Evolutionary conservation across 2,113 vertebrate genomes (phyloP), one percentile per base, ranked within the genome.

Genomic region (Austrofundulus limnaeus): DNA sequence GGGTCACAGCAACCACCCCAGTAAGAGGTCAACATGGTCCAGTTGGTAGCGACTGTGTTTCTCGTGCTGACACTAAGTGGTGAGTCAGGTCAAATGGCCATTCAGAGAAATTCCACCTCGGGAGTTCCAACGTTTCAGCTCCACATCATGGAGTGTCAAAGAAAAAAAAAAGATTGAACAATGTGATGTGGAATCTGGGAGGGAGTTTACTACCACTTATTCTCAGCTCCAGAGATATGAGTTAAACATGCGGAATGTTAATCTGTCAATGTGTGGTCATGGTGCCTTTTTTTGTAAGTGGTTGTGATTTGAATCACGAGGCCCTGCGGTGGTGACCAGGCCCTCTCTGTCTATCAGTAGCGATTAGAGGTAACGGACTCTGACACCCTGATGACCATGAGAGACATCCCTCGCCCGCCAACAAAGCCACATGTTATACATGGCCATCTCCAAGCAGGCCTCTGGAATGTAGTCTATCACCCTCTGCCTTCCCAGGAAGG

Each of bases 201-300:
- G 74, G 75, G 73, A 66, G 70, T 74, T 76, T 39, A 56, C 66
- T 76, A 53, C 70, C 28, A 38, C 73, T 81, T 64, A 51, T 77
- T 83, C 78, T 78, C 78, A 71, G 71, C 72, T 78, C 73, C 79
- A 43, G 74, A 81, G 78, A 87, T 89, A 90, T 91, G 86, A 92
- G 90, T 87, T 86, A 90, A 86, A 87, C 83, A 89, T 82, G 84
- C 41, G 85, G 89, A 92, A 92, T 91, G 86, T 90, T 92, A 92
- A 92, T 90, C 90, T 88, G 81, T 87, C 87, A 88, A 85, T 86
- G 88, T 89, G 85, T 87, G 86, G 91, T 91, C 92, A 90, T 82
- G 87, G 82, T 88, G 75, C 67, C n/a, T 83, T 83, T 85, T 86
- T 82, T 37, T 77, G 62, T 69, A 87, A 85, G 84, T 59, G 34